These are phyloP conservation scores for Ormyrus nitidulus DNA, from an alignment of 2,888 invertebrate genomes.

Conservation along the genomic window DNA sequence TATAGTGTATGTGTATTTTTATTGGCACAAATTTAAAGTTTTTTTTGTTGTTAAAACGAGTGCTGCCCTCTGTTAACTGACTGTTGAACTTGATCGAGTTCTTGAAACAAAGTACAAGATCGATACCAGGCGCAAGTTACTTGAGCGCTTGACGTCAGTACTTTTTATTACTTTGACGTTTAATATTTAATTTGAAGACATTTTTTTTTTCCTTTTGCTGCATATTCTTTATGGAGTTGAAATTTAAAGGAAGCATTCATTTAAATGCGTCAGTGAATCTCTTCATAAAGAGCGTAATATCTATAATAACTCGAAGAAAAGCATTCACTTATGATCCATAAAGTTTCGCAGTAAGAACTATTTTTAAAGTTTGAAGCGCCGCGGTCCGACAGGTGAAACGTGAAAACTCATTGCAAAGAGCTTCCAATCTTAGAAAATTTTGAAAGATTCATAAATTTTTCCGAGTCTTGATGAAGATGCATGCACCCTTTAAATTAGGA, in stretches of 20 bases:
- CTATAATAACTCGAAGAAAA: not conserved
- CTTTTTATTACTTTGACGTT: slow-evolving; percentile 26
- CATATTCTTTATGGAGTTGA: no score
- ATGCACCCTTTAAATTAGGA: slow-evolving; percentile 35
- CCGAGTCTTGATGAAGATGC: slow-evolving; percentile 18
- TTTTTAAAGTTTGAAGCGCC: slow-evolving; percentile 2
- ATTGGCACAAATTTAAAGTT: no score
- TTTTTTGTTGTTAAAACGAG: not conserved
- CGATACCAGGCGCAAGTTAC: slow-evolving; percentile 18
- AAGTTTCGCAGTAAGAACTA: not conserved
- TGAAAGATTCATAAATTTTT: slow-evolving; percentile 14
- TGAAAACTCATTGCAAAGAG: no score
- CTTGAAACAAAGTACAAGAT: slow-evolving; percentile 2
- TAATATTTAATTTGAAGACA: slow-evolving; percentile 6
- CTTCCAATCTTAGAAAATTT: slow-evolving; percentile 5
- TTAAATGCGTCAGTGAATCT: no score
- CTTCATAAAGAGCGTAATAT: not conserved
- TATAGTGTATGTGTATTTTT: no score
- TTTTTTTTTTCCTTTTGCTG: not conserved
- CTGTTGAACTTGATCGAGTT: not conserved
- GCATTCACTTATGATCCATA: not conserved
- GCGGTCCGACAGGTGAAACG: not conserved
- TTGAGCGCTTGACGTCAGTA: slow-evolving; percentile 35
- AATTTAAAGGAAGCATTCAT: no score
- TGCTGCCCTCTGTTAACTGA: slow-evolving; percentile 27